Base-by-base conservation (phyloP, 2,797 vertebrate species). In the Lophius americanus region DNA sequence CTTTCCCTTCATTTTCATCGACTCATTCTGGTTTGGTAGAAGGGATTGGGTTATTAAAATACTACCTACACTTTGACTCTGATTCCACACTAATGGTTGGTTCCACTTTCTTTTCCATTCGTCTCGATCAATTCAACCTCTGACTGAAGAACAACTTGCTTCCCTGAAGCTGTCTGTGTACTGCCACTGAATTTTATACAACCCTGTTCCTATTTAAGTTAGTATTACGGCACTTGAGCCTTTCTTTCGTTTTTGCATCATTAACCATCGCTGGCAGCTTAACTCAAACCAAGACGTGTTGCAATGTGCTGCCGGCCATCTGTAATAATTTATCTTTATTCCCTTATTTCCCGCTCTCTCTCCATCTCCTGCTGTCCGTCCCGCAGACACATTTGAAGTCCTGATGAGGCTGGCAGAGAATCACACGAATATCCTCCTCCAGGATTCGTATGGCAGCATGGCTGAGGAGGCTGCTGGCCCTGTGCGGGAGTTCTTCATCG, bases 371-470 rank as follows among this genome's bases (percentile, higher is more conserved):
- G 36, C 38, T 79, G 51, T 84, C 47, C 76, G 43, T 68, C 69
- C 86, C 42, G 23, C 92, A 97, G 96, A 97, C 77, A 90, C 85
- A 10, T 93, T 96, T 62, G 95, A 96, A 85, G 87, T 63, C 3
- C 88, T 96, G 71, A 92, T 95, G 85, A 92, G 69, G 74, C 92
- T 95, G 85, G 94, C 94, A 3, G 95, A 96, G 83, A 95, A 96
- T 76, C 90, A 94, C 70, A 97, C 95, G 7, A 91, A 85, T 9
- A 69, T 67, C 0, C 51, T 95, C 51, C 92, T 98, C 69, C 94
- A 88, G 75, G 91, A 85, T 65, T 91, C 79, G 0, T 95, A 95
- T 44, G 84, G 85, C 59, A 93, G 74, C 68, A 90, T 95, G 90
- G 93, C 94, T 9, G 78, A 86, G 9, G 91, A 93, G 63, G 91